Evolutionary conservation across 1,140 invertebrate species (phyloP), one percentile per base, ranked within the genome.

Genomic region (Tetragnatha versicolor): DNA sequence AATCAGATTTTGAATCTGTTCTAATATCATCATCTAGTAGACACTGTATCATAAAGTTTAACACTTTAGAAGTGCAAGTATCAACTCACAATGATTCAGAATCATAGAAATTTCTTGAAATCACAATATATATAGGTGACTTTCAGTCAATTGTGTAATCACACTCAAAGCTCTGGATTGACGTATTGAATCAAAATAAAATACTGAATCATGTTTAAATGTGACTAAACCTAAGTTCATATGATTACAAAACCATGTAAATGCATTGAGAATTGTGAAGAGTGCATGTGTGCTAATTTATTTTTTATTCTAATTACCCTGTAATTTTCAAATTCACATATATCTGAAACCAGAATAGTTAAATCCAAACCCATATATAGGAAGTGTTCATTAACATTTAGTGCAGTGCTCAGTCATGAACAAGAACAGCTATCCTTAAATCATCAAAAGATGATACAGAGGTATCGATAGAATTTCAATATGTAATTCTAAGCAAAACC

Each of bases 161-260:
- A 53, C 69, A 72, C 51, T 37, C 51, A 72, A 72, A 72, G 69
- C 69, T 72, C 69, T 58, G 51, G 20, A 72, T 49, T 49, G 33
- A 58, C 35, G n/a, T 37, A 12, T 51, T 33, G 53, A 45, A 69
- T 49, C n/a, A 27, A 53, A 47, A 49, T 31, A 66, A 47, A 35
- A 39, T 72, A 27, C 20, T 39, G 51, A 39, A 37, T 37, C n/a
- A n/a, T n/a, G n/a, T 58, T 72, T 45, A 35, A 65, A 76, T 29
- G 60, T 76, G 60, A 65, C 72, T 76, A 76, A 76, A 76, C 29
- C 70, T 73, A 73, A 61, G 60, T 61, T 73, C 47, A 76, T 47
- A 22, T n/a, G n/a, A 51, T 29, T 51, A 63, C 22, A 61, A 75
- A 76, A 76, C 14, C 58, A 65, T 60, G 25, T 22, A 63, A 65